Base-by-base conservation (phyloP, 2,888 invertebrate genomes). In the Drosophila prolongata region DNA sequence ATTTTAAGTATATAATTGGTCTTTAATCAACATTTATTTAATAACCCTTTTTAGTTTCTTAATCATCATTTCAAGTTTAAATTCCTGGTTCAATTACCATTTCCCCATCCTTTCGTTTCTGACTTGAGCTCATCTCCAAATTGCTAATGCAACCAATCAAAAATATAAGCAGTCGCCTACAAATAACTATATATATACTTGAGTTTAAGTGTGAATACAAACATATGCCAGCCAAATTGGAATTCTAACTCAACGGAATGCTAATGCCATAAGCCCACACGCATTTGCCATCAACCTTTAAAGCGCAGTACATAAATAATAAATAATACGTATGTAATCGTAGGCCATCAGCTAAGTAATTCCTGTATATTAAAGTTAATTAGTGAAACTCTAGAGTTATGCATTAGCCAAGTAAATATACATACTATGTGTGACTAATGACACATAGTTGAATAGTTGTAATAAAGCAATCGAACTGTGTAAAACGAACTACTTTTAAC, bases 341-440 rank as follows among this genome's bases (percentile, higher is more conserved):
- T 80, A 87, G 74, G 57, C 40, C 70, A 52, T 55, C 68, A 60
- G 53, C 75, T 80, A 78, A 71, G 66, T 62, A 76, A 80, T 78
- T 85, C 80, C 83, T 85, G 88, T 87, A 82, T 72, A 76, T 76
- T 71, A 71, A 76, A 86, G 76, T 72, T 88, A 86, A 88, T 88
- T 80, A 78, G 76, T 65, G 52, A 59, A 76, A 49, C 66, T 57
- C 69, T 69, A 68, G 57, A 52, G 44, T 44, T 67, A 49, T 76
- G 59, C 56, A 64, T 61, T 49, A 27, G 37, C 35, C 44, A 42
- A 55, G 68, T 30, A 58, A 61, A 68, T 46, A 27, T 50, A 60
- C 64, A 61, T 43, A 11, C 16, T 27, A 44, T 38, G 58, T 59
- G 34, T 14, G 14, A 24, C 40, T 59, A 59, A 56, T 34, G 54